Evolutionary conservation across 1,140 invertebrate genomes (phyloP).

Genomic region (Drosophila leontia): DNA sequence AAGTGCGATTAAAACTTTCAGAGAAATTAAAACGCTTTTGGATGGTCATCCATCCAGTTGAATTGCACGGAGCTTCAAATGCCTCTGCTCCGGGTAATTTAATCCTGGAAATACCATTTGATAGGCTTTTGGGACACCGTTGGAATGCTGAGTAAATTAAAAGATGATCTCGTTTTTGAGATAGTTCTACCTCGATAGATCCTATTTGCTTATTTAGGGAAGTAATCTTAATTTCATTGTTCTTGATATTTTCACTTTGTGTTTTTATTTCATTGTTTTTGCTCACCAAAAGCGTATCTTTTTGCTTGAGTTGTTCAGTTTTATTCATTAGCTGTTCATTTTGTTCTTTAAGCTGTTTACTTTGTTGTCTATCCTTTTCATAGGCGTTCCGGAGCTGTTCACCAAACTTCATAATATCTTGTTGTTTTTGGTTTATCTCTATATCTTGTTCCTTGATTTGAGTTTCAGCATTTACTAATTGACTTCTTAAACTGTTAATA

Average conservation of each 20-base stretch:
- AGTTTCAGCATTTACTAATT: background rate
- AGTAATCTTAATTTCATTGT: background rate
- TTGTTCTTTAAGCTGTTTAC: background rate
- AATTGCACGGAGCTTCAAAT: background rate
- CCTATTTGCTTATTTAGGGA: background rate
- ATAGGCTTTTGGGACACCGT: background rate
- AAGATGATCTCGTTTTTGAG: background rate
- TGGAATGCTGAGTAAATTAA: background rate
- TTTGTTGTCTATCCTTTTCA: background rate
- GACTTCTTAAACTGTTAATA: background rate
- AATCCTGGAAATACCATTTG: background rate
- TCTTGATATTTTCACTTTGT: background rate
- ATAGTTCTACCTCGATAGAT: background rate
- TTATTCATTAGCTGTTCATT: background rate
- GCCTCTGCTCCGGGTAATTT: background rate
- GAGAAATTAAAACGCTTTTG: background rate
- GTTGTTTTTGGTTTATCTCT: background rate
- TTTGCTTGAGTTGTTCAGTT: background rate
- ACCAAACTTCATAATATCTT: no score
- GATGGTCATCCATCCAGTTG: conserved; percentile 5
- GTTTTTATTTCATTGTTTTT: background rate
- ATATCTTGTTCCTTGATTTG: background rate
- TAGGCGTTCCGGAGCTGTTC: background rate
- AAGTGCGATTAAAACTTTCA: background rate
- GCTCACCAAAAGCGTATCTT: background rate